phyloP scores from a whole-genome alignment of 2,113 vertebrate species.

The Apodemus sylvaticus region DNA sequence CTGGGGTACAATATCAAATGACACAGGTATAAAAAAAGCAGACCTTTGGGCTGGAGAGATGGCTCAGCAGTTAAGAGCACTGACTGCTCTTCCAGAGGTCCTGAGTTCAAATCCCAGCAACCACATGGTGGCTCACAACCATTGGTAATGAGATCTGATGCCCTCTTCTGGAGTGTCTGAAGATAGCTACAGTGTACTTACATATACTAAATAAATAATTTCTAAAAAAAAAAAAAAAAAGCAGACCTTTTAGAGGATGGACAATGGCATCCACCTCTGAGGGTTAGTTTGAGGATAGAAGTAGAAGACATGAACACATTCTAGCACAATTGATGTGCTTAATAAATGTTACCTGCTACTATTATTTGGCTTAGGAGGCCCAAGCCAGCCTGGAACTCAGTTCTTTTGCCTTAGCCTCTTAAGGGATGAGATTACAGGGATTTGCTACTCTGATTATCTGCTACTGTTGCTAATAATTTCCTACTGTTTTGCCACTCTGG shows the following conservation, averaged over 20 bases:
- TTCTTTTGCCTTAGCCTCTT: background rate
- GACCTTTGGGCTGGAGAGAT: no score
- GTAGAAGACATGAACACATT: background rate
- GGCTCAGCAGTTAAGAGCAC: no score
- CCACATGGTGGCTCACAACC: no score
- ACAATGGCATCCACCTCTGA: background rate
- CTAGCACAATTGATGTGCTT: background rate
- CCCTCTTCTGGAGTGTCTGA: no score
- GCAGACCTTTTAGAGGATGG: background rate
- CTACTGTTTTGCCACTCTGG: background rate
- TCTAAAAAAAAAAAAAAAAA: no score
- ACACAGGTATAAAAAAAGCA: no score
- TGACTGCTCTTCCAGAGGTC: no score
- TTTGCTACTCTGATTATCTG: background rate
- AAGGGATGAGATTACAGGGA: background rate
- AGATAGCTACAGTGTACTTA: no score
- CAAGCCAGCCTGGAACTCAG: background rate
- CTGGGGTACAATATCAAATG: background rate
- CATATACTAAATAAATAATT: no score
- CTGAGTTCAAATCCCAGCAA: no score
- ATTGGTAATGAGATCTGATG: no score
- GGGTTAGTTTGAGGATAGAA: background rate
- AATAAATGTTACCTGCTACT: background rate
- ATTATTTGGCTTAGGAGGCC: background rate
- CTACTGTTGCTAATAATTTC: background rate